Evolutionary conservation across 2,113 vertebrate genomes (phyloP), one percentile per base, ranked within the genome.

Genomic region (Phycodurus eques): DNA sequence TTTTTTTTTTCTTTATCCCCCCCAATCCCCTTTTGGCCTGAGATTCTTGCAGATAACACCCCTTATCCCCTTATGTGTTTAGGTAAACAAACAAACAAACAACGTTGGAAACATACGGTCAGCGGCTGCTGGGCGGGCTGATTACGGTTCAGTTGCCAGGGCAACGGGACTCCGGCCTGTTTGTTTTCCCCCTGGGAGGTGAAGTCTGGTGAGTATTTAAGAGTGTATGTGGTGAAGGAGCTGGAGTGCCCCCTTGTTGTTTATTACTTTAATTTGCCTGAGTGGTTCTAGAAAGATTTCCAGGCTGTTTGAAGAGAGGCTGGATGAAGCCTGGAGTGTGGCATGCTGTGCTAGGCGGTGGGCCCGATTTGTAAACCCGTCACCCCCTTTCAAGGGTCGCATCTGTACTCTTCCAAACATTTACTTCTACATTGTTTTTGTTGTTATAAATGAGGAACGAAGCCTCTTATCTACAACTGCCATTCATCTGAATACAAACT

Each of bases 231-330:
- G 67, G 53, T 69, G 59, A 3, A 7, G 27, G 44, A 27, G 4
- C 10, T 33, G 31, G 69, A 71, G 60, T 76, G 81, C 63, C 49
- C 68, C 75, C 81, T 89, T 89, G 86, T 87, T 90, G 89, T 91
- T 89, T 90, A 91, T 91, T 86, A 89, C 87, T 88, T 77, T 90
- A 90, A 92, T 92, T 91, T 90, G 85, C 91, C 85, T 85, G 85
- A 88, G 88, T 84, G 85, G 79, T 85, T 89, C 84, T 87, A 75
- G 80, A 85, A 86, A 87, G 85, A 87, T 88, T 87, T 87, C 78
- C 80, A 76, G 72, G 75, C 54, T 75, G 84, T 90, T 91, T 91
- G 88, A 89, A 88, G 83, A 67, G 43, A 57, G 60, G 60, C 76
- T 84, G 85, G 84, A 76, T 83, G 82, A 85, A 85, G 88, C 84